phyloP scores from a whole-genome alignment of 1,140 invertebrate genomes.

The Bombus consobrinus region DNA sequence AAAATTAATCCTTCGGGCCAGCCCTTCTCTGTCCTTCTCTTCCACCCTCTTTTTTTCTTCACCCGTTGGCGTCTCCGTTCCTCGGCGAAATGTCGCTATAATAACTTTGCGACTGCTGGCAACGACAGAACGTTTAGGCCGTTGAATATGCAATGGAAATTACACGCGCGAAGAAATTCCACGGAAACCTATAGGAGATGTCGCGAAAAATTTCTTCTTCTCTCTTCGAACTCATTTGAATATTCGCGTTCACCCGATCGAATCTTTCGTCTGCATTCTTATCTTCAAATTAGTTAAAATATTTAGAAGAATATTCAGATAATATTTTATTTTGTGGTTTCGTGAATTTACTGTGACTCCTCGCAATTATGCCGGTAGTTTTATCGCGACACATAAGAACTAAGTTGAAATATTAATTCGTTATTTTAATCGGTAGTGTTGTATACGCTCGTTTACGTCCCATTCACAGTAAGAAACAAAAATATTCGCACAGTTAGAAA shows the following conservation, averaged over 20 bases:
- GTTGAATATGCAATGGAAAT: slow-evolving; percentile 73
- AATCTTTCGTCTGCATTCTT: neutral
- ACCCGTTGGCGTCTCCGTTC: slow-evolving; percentile 39
- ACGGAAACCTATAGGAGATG: slow-evolving; percentile 10
- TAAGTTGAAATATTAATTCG: too few species aligned
- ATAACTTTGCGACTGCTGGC: slow-evolving; percentile 72
- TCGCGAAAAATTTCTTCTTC: neutral
- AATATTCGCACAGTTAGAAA: too few species aligned
- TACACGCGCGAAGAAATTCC: slow-evolving; percentile 46
- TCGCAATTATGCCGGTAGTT: too few species aligned
- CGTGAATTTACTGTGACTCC: too few species aligned
- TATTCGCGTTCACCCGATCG: neutral
- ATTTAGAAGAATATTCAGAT: neutral
- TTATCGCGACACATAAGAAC: too few species aligned
- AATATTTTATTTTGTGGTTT: too few species aligned
- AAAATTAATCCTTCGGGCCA: slow-evolving; percentile 64
- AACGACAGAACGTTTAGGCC: slow-evolving; percentile 66
- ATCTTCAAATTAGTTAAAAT: neutral
- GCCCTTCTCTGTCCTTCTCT: slow-evolving; percentile 20
- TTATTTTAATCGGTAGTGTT: too few species aligned
- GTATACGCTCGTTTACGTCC: too few species aligned
- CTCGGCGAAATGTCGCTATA: slow-evolving; percentile 59
- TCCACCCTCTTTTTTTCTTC: neutral
- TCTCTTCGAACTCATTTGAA: neutral
- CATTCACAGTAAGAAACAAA: too few species aligned